Evolutionary conservation across 92 coral and sea anemone species (phyloP), one percentile per base, ranked within the genome.

Genomic region (Phymanthus crucifer): DNA sequence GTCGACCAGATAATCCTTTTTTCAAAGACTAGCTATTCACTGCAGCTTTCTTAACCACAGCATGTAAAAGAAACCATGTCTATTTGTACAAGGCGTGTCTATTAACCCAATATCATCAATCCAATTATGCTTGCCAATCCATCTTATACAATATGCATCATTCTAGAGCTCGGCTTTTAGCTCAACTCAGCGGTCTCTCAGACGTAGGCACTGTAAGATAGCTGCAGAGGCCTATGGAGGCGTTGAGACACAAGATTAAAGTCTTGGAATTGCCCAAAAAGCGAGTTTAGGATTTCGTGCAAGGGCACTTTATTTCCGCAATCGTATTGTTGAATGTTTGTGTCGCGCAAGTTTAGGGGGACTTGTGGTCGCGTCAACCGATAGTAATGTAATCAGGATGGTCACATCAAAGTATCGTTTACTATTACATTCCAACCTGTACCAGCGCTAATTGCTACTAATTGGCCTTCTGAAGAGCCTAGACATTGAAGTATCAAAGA

Each of bases 401-500:
- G 26, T 72, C 35, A 38, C 76, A 38, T 61, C 29, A 26, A 45
- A 38, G 82, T 70, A 79, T 35, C 35, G 38, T 70, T n/a, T 35
- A 34, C 31, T 50, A 80, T 70, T 66, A 58, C 85, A 80, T 80
- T 29, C 85, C 64, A 54, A 24, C 64, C 64, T 54, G 64, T 54
- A 29, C 64, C 85, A 70, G 6, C 45, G 47, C 71, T 66, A 54
- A 80, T 79, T 68, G 34, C 76, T n/a, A 54, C 34, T 79, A 79
- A 79, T 79, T 79, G 83, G 76, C 71, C 40, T 56, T 75, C 69
- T 75, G 50, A 75, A 75, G 79, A 52, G 70, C 19, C 48, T 75
- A 40, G 70, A 8, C 79, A 56, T 52, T 35, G 40, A 65, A 36
- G 70, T 75, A 58, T 74, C 68, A 61, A 29, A 61, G 68, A 61